Evolutionary conservation across 2,113 vertebrate genomes (phyloP), one percentile per base, ranked within the genome.

Genomic region (Haliaeetus leucogaster): DNA sequence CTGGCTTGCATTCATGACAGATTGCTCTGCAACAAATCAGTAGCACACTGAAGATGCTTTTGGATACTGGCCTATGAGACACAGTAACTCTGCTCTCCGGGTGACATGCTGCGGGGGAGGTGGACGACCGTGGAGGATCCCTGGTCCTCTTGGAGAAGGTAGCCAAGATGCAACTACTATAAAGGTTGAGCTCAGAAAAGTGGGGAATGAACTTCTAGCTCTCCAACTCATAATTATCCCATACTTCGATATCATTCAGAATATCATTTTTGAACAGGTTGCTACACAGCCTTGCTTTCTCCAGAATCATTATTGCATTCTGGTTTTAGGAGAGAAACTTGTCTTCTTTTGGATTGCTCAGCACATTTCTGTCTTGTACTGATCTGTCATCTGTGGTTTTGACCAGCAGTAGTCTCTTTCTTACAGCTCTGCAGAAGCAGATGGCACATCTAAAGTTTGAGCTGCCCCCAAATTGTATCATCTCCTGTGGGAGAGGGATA

Each of bases 391-490:
- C 53, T 67, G 58, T 73, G 56, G 0, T 91, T 96, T 77, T 86
- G 85, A 93, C 78, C 93, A 86, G 71, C 52, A 86, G 19, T 40
- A 68, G 34, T 56, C 53, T 70, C 42, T 36, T 87, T 82, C 74
- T 94, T 68, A 43, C 40, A 66, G 70, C 22, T 86, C 66, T 66
- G 20, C 14, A 11, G 58, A 92, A 90, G 85, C 92, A 95, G 82
- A 92, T 80, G 66, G 85, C 48, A 92, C 34, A 86, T 80, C 40
- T 59, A 79, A 93, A 88, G 52, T 77, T 93, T 93, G 89, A 90
- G 25, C 48, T 96, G 53, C 58, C 87, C 68, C 63, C 25, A 72
- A 77, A 93, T 34, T 70, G 6, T 80, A 42, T 68, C 48, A 70
- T 73, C 77, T 93, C 74, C 62, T 90, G 43, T 70, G 43, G 50